phyloP scores from a whole-genome alignment of 2,888 invertebrate genomes.

The Nomada ferruginata region DNA sequence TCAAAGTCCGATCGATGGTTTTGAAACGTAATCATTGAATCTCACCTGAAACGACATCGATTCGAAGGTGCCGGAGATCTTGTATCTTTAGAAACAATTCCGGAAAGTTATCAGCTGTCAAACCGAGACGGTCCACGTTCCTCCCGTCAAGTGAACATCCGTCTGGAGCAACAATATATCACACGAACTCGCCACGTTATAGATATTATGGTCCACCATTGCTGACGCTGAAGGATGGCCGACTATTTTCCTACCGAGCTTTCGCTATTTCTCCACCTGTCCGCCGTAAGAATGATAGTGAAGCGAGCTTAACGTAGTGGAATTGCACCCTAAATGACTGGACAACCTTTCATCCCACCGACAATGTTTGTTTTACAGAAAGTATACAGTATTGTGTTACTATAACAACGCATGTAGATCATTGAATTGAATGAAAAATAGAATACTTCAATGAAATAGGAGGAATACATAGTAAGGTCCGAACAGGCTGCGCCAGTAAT shows the following conservation, averaged over 20 bases:
- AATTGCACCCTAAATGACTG: conserved; percentile 22
- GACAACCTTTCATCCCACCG: not conserved
- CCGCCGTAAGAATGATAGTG: conserved; percentile 11
- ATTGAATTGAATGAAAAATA: too few species aligned
- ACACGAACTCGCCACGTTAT: conserved; percentile 56
- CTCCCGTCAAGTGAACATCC: conserved; percentile 78
- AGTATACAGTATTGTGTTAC: too few species aligned
- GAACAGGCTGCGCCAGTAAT: too few species aligned
- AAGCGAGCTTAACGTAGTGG: conserved; percentile 14
- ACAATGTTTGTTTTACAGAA: too few species aligned
- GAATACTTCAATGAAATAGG: too few species aligned
- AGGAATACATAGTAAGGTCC: too few species aligned
- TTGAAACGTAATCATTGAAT: conserved; percentile 26
- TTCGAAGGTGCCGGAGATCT: conserved; percentile 5
- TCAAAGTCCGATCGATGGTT: conserved; percentile 13
- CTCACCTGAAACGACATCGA: conserved; percentile 27
- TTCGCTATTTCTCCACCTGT: conserved; percentile 33
- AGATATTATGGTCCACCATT: conserved; percentile 73
- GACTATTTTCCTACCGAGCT: conserved; percentile 59
- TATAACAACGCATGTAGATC: too few species aligned
- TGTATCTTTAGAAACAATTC: conserved; percentile 50
- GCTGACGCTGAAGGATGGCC: conserved; percentile 65
- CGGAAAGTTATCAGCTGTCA: conserved; percentile 52
- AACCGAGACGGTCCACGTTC: conserved; percentile 47
- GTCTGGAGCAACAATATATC: conserved; percentile 76